Conservation (phyloP, 2,888 invertebrate species). For the Drosophila picticornis region DNA sequence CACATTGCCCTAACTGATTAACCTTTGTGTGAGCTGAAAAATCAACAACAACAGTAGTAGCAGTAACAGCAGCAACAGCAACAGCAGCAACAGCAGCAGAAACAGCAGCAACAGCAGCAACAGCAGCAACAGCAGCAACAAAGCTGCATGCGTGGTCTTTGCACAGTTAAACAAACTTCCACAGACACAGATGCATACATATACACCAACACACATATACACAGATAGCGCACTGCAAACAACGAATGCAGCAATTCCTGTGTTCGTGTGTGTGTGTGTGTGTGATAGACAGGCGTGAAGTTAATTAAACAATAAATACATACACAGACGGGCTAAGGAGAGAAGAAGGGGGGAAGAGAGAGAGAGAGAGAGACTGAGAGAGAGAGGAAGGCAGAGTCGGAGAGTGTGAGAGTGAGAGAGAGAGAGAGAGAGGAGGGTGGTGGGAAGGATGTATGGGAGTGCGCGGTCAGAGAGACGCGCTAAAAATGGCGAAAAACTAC, state of each 20-base stretch:
- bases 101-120: constrained; percentile 51
- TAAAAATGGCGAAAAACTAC: constrained; percentile 79
- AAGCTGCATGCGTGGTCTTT: constrained; percentile 62
- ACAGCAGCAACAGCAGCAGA: constrained; percentile 46
- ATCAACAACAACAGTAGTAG: constrained; percentile 52
- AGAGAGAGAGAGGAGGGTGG: background rate
- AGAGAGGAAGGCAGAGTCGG: background rate
- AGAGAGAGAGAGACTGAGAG: background rate
- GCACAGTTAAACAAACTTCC: constrained; percentile 43
- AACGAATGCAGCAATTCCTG: constrained; percentile 32
- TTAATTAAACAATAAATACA: constrained; percentile 73
- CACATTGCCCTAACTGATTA: constrained; percentile 82
- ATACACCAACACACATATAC: constrained; percentile 15
- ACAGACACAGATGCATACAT: constrained; percentile 14
- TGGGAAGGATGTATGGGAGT: background rate
- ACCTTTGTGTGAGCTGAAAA: constrained; percentile 78
- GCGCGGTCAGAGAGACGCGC: constrained; percentile 55
- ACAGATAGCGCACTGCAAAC: constrained; percentile 54
- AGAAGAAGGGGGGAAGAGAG: background rate
- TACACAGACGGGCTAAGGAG: constrained; percentile 20
- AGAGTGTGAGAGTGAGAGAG: constrained; percentile 3
- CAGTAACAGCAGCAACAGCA: constrained; percentile 45
- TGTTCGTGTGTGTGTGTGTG: constrained; percentile 44
- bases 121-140: constrained; percentile 43
- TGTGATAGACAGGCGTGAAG: constrained; percentile 80